Evolutionary conservation across 2,797 vertebrate species (phyloP).

Genomic region (Oryzias dopingdopingensis): DNA sequence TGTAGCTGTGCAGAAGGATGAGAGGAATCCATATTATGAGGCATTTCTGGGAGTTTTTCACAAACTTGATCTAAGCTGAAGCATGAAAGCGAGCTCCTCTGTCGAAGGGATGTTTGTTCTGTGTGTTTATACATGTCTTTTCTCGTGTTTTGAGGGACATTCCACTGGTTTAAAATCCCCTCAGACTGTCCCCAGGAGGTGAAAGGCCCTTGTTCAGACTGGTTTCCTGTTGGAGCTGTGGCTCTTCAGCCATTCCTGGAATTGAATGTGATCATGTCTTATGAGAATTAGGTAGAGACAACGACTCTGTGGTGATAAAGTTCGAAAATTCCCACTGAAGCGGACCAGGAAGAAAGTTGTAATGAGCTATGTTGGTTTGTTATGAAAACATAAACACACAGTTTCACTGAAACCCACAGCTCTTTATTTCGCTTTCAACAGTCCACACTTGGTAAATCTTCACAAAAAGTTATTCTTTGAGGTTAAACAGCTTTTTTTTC

Average conservation of each 20-base stretch:
- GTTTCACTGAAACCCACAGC: no score
- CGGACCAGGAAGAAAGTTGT: no score
- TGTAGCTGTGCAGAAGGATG: conserved; percentile 13
- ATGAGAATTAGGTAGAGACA: conserved; percentile 49
- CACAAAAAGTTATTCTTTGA: no score
- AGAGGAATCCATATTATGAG: conserved; percentile 16
- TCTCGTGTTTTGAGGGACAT: conserved; percentile 49
- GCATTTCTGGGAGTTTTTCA: conserved; percentile 35
- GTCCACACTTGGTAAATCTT: no score
- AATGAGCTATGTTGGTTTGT: no score
- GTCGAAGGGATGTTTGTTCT: conserved; percentile 32
- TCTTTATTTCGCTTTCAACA: no score
- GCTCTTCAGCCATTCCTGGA: conserved; percentile 44
- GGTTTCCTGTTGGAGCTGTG: conserved; percentile 38
- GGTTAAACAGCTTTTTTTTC: no score
- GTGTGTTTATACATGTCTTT: conserved; percentile 41
- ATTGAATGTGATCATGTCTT: conserved; percentile 41
- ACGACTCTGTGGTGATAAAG: conserved; percentile 23
- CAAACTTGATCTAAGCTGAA: conserved; percentile 9
- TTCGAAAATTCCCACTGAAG: conserved; percentile 8
- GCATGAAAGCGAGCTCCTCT: conserved; percentile 17
- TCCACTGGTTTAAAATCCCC: conserved; percentile 40
- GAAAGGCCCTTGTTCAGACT: conserved; percentile 34
- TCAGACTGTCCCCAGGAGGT: conserved; percentile 35
- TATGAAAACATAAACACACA: no score